Percentiles rank a stretch among this genome's conserved stretches.
These are phyloP conservation scores for Oppia nitens DNA, from an alignment of 1,140 invertebrate species.

Conservation along the genomic window DNA sequence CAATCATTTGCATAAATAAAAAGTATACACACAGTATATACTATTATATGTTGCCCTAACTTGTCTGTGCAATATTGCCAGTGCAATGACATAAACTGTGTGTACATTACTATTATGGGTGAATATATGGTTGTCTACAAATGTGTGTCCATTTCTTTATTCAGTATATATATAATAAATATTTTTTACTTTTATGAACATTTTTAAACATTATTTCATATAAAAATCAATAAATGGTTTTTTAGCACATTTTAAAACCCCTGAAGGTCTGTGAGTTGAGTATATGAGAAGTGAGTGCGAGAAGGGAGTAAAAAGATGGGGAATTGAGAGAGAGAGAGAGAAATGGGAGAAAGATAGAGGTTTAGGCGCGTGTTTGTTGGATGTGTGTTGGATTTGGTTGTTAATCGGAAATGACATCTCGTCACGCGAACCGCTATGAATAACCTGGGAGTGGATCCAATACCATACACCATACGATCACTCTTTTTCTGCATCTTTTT, in stretches of 20 bases:
- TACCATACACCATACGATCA: not conserved
- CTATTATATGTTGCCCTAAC: too few relatives aligned
- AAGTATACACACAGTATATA: too few relatives aligned
- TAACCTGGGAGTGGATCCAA: not conserved
- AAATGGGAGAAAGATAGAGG: not conserved
- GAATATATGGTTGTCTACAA: too few relatives aligned
- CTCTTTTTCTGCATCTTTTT: not conserved
- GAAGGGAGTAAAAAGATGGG: not conserved
- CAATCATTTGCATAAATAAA: not conserved
- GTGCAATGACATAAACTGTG: too few relatives aligned
- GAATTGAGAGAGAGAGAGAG: constrained; percentile 2
- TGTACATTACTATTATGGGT: too few relatives aligned
- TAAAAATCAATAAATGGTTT: not conserved
- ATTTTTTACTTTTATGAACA: too few relatives aligned
- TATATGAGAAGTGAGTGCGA: not conserved
- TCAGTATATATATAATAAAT: too few relatives aligned
- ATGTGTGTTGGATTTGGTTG: not conserved
- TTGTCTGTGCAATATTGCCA: too few relatives aligned
- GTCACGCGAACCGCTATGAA: not conserved
- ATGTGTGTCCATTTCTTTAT: not conserved
- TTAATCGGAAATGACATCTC: not conserved
- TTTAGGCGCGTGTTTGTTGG: not conserved
- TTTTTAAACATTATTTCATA: not conserved
- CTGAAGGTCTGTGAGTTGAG: not conserved
- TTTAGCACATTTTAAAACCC: not conserved